Base-by-base conservation (phyloP, 1,140 invertebrate genomes). In the Neomicropteryx cornuta region DNA sequence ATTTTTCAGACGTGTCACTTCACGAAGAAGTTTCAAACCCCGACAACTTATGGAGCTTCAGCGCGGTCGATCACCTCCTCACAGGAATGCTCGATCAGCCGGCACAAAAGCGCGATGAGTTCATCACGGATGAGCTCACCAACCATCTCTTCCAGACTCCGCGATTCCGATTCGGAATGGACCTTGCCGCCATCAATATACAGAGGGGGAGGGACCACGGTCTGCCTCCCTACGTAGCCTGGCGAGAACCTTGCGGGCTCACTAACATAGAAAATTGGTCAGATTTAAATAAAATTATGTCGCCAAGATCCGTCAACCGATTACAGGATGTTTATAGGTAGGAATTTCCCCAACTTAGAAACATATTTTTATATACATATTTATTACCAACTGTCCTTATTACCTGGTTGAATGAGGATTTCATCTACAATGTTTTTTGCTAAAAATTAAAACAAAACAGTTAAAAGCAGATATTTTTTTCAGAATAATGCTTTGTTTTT, bases 181-280 rank as follows among this genome's bases (percentile, higher is more conserved):
- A 94, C 60, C 67, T 97, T 30, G 90, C 88, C 0, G 80, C 89
- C 1, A 71, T 93, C 14, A 94, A 94, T 52, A 81, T 95, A 16
- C 88, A 92, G 53, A 66, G 89, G 49, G 87, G 83, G 23, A 67
- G 93, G 27, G 92, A 97, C 56, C 91, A 96, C 53, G 93, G 90
- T 6, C 66, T 96, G 4, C 78, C 86, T 0, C 68, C 84, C 0
- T 94, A 92, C 53, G 82, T 80, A 2, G 62, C 75, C 1, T 95
- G 86, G 81, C 70, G 87, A 31, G 71, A 81, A 39, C 77, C 84
- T 1, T 93, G 89, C 56, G 82, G 83, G 3, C 56, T 93, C 5
- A 75, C 76, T 2, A 56, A 72, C 4, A 73, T 92, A 17, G 68
- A 60, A 17, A 75, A 59, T 11, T 94, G 89, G 76, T 68, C 77